These are phyloP conservation scores for Calypte anna DNA, from an alignment of 2,113 vertebrate species.

Conservation along the genomic window DNA sequence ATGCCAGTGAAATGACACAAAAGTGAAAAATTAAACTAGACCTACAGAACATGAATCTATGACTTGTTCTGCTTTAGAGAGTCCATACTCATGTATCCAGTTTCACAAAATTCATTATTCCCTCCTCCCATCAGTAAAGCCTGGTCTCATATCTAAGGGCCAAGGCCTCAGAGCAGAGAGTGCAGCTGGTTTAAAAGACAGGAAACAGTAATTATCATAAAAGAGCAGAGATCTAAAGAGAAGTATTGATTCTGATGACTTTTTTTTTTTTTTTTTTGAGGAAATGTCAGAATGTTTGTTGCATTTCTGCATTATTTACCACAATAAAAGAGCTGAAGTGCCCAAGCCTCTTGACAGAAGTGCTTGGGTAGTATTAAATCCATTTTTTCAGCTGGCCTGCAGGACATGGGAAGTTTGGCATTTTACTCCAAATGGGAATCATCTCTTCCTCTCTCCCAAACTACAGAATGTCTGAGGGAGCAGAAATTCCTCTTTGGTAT, in stretches of 20 bases:
- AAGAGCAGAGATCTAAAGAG: conserved; percentile 1
- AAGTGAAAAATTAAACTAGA: conserved; percentile 56
- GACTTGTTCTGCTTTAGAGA: conserved; percentile 34
- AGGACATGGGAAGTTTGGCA: background rate
- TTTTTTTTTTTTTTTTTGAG: background rate
- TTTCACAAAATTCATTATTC: conserved; percentile 40
- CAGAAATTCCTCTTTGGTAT: background rate
- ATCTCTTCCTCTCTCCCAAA: background rate
- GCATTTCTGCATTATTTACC: conserved; percentile 21
- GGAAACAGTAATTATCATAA: conserved; percentile 5
- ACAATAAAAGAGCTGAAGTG: background rate
- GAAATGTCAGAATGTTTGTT: conserved; percentile 1
- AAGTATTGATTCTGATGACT: conserved; percentile 8
- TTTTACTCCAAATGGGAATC: background rate
- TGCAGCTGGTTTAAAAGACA: background rate
- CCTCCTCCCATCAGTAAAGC: background rate
- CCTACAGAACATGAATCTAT: background rate
- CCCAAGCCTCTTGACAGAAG: background rate
- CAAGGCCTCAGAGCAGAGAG: background rate
- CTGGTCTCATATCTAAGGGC: conserved; percentile 24
- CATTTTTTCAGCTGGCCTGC: background rate
- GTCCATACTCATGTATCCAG: background rate
- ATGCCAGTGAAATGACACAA: conserved; percentile 57
- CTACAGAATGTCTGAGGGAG: background rate
- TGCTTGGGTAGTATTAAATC: background rate